These are phyloP conservation scores for Chelonia mydas DNA, from an alignment of 2,797 vertebrate genomes.

Conservation along the genomic window DNA sequence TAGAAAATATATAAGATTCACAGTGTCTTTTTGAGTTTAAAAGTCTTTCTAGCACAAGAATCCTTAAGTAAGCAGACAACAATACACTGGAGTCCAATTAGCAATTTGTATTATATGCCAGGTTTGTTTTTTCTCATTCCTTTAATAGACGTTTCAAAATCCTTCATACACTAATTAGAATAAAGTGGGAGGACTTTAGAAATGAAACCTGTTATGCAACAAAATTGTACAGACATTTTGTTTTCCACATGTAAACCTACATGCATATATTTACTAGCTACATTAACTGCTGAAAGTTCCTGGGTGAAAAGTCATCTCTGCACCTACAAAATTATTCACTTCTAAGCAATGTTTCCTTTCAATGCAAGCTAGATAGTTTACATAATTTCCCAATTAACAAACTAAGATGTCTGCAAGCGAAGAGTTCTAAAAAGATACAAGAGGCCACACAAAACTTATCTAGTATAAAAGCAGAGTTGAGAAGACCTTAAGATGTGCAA, in stretches of 20 bases:
- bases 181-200: background rate
- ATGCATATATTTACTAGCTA: background rate
- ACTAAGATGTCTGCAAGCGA: background rate
- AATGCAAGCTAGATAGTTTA: background rate
- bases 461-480: background rate
- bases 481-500: background rate
- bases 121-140: background rate
- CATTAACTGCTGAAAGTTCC: background rate
- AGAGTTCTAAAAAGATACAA: background rate
- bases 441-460: background rate
- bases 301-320: background rate
- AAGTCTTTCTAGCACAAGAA: background rate
- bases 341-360: background rate
- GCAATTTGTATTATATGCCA: background rate
- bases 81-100: background rate
- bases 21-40: background rate
- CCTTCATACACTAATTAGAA: background rate
- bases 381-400: background rate
- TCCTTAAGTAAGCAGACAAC: background rate
- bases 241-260: background rate
- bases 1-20: background rate
- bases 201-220: background rate
- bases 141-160: background rate
- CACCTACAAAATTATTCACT: background rate
- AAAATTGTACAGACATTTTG: conserved; percentile 3